Evolutionary conservation across 1,140 invertebrate genomes (phyloP).

Genomic region (Leucophenga varia): DNA sequence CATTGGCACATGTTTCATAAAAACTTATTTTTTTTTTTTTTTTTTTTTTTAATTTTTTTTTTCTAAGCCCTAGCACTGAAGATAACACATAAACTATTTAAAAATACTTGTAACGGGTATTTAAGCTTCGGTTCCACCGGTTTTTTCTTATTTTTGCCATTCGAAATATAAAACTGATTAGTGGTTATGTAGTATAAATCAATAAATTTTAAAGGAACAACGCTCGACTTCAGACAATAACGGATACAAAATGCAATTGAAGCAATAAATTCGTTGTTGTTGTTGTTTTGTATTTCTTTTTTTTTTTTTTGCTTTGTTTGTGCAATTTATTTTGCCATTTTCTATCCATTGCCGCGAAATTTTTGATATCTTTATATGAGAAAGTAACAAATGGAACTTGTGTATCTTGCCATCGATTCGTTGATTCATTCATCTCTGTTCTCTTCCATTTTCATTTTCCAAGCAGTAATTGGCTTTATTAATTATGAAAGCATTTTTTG

Average conservation of each 20-base stretch:
- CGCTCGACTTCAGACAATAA: no score
- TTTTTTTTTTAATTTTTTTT: no score
- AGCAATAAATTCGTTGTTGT: not conserved
- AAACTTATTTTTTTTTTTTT: no score
- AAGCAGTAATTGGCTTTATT: slow-evolving; percentile 38
- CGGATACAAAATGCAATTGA: no score
- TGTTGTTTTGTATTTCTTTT: not conserved
- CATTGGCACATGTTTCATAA: no score
- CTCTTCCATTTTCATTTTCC: slow-evolving; percentile 18
- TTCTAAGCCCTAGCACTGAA: no score
- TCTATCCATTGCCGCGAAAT: slow-evolving; percentile 9
- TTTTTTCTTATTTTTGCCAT: no score
- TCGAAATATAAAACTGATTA: no score
- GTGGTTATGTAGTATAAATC: slow-evolving; percentile 43
- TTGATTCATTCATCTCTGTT: not conserved
- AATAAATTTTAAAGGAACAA: slow-evolving; percentile 16
- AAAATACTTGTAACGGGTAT: no score
- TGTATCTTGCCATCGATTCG: slow-evolving; percentile 12
- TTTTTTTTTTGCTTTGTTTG: not conserved
- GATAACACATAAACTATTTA: no score
- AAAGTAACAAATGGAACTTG: no score
- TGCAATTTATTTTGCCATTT: not conserved
- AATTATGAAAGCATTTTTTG: slow-evolving; percentile 54
- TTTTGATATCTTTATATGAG: slow-evolving; percentile 9
- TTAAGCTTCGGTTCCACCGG: no score